Evolutionary conservation across 2,888 invertebrate species (phyloP).

Genomic region (Aphelenchoides bicaudatus): DNA sequence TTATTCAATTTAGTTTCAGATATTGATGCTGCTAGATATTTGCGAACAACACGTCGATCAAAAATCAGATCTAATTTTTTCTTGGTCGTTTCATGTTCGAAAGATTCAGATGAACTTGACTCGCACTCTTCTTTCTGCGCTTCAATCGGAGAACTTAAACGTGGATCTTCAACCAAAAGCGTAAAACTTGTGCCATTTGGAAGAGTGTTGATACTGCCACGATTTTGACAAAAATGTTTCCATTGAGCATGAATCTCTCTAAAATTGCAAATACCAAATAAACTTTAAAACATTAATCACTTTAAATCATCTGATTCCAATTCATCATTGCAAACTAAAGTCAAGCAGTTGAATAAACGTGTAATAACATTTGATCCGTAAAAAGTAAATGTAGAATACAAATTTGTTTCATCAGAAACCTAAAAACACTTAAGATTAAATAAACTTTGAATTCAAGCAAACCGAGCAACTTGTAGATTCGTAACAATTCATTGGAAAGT

Average conservation of each 20-base stretch:
- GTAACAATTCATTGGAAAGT: not conserved
- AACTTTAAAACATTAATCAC: conserved; percentile 4
- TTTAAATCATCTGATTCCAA: not conserved
- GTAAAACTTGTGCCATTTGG: conserved; percentile 37
- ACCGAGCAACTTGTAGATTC: too few relatives aligned
- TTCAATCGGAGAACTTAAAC: conserved; percentile 18
- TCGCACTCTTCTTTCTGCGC: too few relatives aligned
- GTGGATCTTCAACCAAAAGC: conserved; percentile 48
- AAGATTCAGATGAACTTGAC: too few relatives aligned
- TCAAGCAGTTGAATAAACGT: too few relatives aligned
- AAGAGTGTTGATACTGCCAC: conserved; percentile 5
- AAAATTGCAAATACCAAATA: not conserved
- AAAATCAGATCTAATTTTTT: not conserved
- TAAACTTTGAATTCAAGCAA: not conserved
- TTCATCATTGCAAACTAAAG: not conserved
- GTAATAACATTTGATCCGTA: conserved; percentile 3
- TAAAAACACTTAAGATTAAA: not conserved
- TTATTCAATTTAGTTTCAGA: conserved; percentile 17
- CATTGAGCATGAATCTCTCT: not conserved
- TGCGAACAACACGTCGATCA: not conserved
- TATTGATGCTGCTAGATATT: conserved; percentile 6
- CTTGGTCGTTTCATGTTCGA: too few relatives aligned
- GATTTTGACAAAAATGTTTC: not conserved
- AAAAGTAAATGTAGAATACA: not conserved
- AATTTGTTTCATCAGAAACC: conserved; percentile 10